Base-by-base conservation (phyloP, 2,888 invertebrate species). In the Andrena haemorrhoa region DNA sequence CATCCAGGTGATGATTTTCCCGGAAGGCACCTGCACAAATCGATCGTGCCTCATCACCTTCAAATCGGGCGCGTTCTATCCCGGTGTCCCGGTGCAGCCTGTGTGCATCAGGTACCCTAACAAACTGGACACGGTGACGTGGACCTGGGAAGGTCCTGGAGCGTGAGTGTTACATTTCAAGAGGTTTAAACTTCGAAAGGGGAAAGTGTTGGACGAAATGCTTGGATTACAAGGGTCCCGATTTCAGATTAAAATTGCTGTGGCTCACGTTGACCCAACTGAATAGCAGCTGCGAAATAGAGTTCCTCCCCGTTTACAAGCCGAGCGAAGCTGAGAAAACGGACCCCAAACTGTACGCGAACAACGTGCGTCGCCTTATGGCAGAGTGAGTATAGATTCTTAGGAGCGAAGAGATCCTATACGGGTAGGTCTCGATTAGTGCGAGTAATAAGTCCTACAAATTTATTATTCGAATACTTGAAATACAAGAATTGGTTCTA, bases 1-100 rank as follows among this genome's bases (percentile, higher is more conserved):
- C 29, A 12, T 20, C 2, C 94, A 97, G 96, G 96, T 99, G 70
- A 95, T 98, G 80, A 98, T 99, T 91, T 99, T 99, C 94, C 98
- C 99, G 0, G 99, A 99, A 94, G 99, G 99, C 65, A 99, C 99
- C 0, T 99, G 98, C 94, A 98, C 99, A 41, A 99, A 99, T 94
- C 96, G 98, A 33, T 97, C 97, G 0, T 98, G 98, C 92, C 95
- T 99, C 89, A 97, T 98, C 89, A 97, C 97, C 51, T 98, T 98
- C 94, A 98, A 98, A 93, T 96, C 97, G 2, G 98, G 99, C 56
- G 99, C 98, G 12, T 99, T 99, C 94, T 98, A 98, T 94, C 98
- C 98, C 0, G 98, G 98, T 0, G 98, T 98, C 16, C 98, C 99
- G 0, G 97, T 99, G 1, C 99, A 99, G 93, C 99, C 99, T 0